Conservation (phyloP, 1,140 invertebrate species). For the Camponotus vicinus region DNA sequence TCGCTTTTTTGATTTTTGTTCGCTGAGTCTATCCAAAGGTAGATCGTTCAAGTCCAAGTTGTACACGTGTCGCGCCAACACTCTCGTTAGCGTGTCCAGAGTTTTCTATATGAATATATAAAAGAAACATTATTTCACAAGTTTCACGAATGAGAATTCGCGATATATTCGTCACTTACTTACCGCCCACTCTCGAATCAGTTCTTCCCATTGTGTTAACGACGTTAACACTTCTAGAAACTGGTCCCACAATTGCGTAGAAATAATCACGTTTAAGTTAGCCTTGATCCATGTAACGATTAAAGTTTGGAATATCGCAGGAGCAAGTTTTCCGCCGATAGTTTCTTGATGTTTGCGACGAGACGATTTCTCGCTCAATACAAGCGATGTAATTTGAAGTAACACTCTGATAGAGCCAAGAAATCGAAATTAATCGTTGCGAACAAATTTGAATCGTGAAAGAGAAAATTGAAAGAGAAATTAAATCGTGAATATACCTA, state of each 20-base stretch:
- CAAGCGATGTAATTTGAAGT: constrained; percentile 96
- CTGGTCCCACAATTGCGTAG: constrained; percentile 96
- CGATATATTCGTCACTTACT: constrained; percentile 79
- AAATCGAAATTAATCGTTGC: constrained; percentile 4
- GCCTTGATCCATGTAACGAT: constrained; percentile 99
- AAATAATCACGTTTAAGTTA: constrained; percentile 97
- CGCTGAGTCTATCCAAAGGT: constrained; percentile 93
- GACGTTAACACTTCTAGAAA: constrained; percentile 95
- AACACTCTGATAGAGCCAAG: constrained; percentile 90
- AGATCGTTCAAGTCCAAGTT: constrained; percentile 96
- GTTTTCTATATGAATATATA: constrained; percentile 92
- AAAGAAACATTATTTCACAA: constrained; percentile 11
- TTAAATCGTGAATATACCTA: constrained; percentile 73
- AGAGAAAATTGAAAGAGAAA: not conserved
- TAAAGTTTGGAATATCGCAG: constrained; percentile 97
- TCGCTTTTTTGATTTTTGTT: constrained; percentile 92
- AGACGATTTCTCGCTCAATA: constrained; percentile 92
- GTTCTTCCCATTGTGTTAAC: constrained; percentile 97
- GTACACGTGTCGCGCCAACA: constrained; percentile 97
- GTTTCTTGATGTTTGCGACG: constrained; percentile 92
- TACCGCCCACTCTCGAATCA: constrained; percentile 98
- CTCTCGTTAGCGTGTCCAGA: constrained; percentile 97
- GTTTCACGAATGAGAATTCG: not conserved
- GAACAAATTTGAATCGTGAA: not conserved
- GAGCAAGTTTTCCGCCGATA: constrained; percentile 94